Evolutionary conservation across 2,113 vertebrate species (phyloP).

Genomic region (Leiothrix lutea): DNA sequence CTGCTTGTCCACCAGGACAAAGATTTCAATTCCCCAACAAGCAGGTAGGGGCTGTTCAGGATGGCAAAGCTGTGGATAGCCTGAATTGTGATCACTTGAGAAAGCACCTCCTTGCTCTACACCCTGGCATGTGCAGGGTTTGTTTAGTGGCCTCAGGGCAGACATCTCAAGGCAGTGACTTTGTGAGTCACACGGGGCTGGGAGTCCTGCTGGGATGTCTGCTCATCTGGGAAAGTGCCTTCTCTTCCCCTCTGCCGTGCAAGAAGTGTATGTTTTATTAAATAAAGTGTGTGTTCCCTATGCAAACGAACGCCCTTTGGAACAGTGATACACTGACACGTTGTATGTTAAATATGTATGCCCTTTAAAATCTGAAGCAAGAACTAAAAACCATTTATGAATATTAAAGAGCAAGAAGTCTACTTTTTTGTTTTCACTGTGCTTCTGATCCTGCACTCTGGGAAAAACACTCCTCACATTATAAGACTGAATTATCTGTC

Average conservation of each 20-base stretch:
- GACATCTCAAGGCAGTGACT: neutral
- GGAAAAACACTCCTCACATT: constrained; percentile 22
- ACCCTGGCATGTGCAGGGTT: neutral
- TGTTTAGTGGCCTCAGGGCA: neutral
- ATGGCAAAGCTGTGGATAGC: neutral
- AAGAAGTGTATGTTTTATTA: neutral
- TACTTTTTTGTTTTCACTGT: constrained; percentile 38
- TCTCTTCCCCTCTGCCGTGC: neutral
- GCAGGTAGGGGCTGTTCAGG: neutral
- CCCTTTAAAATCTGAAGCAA: neutral
- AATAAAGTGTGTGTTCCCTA: neutral
- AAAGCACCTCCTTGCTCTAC: neutral
- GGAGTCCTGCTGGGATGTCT: neutral
- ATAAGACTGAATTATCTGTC: constrained; percentile 33
- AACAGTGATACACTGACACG: neutral
- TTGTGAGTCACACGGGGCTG: neutral
- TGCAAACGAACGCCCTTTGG: neutral
- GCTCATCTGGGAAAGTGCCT: neutral
- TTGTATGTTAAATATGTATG: constrained; percentile 9
- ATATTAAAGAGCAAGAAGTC: constrained; percentile 30
- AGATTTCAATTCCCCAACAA: neutral
- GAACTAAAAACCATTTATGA: constrained; percentile 2
- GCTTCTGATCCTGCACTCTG: constrained; percentile 34
- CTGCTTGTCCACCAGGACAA: neutral
- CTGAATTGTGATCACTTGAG: neutral